Conservation (phyloP, 2,113 vertebrate genomes). For the Microtus montanus region DNA sequence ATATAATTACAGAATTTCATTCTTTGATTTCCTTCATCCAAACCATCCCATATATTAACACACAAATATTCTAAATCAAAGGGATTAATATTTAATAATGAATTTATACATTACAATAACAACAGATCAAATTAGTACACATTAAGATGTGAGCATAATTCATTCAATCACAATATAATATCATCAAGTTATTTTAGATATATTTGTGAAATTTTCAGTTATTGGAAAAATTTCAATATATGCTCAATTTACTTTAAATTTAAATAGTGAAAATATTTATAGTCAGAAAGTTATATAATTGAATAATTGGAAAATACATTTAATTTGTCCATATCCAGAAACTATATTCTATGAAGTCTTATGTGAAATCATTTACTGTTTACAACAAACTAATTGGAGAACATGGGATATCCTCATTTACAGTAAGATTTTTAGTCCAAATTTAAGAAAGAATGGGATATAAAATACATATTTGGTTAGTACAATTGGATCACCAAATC, state of each 20-base stretch:
- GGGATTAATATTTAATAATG: neutral
- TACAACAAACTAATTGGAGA: conserved; percentile 13
- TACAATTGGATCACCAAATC: neutral
- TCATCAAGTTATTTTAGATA: neutral
- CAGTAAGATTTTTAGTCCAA: conserved; percentile 10
- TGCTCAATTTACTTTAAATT: neutral
- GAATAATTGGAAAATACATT: neutral
- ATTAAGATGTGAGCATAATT: neutral
- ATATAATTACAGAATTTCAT: neutral
- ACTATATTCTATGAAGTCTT: neutral
- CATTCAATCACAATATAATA: neutral
- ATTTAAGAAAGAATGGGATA: conserved; percentile 13
- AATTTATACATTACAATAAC: neutral
- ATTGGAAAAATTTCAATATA: neutral
- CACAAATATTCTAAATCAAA: neutral
- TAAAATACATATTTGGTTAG: conserved; percentile 26
- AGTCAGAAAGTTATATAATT: neutral
- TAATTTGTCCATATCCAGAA: neutral
- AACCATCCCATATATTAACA: neutral
- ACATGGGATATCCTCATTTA: neutral
- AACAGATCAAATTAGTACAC: neutral
- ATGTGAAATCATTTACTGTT: neutral
- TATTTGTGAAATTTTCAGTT: neutral
- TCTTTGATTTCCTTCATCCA: neutral
- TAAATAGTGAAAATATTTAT: neutral